Evolutionary conservation across 2,113 vertebrate genomes (phyloP), one percentile per base, ranked within the genome.

Genomic region (Rallus limicola): DNA sequence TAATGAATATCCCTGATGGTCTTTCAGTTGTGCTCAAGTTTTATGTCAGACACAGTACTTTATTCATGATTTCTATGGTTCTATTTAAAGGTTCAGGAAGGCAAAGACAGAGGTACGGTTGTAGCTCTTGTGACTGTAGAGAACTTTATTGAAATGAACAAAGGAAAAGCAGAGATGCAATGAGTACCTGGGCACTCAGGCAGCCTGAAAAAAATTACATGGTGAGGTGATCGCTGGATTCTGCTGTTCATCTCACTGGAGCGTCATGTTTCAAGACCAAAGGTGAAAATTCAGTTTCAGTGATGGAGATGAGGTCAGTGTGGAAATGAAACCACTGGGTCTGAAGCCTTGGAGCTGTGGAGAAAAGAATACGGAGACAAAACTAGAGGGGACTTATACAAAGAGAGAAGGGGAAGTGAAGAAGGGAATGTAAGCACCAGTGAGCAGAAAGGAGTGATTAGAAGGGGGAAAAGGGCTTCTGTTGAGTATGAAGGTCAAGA

Each of bases 1-100:
- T 82, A 84, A 90, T 82, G 79, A 55, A 65, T 55, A 6, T 84
- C 42, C 42, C 18, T 46, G 44, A 19, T 46, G 34, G 60, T 77
- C 52, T 88, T 96, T 94, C 86, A 95, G 46, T 65, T 77, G 59
- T 55, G 13, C 25, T 92, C 0, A 2, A 69, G 38, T 56, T 90
- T 86, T 78, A 46, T 75, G 19, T 60, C 71, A 83, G 65, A 56
- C 40, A 26, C 31, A 68, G 26, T 31, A 50, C 31, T 93, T 69
- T 95, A 90, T 78, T 64, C 16, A 9, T 50, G 5, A 63, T 75
- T 86, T 25, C 55, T 65, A 25, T 10, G 26, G 16, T 58, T 53
- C 55, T 90, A 5, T 83, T 92, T 86, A 70, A 90, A 86, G 14
- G 29, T 42, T 90, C 78, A 63, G 60, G 24, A 78, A 93, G 52